Evolutionary conservation across 2,888 invertebrate species (phyloP).

Genomic region (Omphaloscelis lunosa): DNA sequence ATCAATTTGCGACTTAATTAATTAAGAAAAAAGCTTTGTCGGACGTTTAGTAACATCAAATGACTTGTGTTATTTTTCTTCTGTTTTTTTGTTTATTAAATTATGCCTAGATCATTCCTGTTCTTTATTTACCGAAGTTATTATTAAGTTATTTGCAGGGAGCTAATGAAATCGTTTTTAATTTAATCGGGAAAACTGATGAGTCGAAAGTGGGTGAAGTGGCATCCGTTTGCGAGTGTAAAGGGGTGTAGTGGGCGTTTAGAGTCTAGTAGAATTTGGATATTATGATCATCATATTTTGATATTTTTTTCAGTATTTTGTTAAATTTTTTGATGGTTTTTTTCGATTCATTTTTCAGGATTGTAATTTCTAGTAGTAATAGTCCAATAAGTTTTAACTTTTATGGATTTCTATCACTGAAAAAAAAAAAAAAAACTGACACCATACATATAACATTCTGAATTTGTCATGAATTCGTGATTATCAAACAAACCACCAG

Average conservation of each 20-base stretch:
- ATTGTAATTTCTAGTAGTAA: not conserved
- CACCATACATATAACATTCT: conserved; percentile 3
- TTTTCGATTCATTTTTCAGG: not conserved
- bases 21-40: conserved; percentile 87
- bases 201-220: conserved; percentile 32
- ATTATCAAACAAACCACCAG: conserved; percentile 62
- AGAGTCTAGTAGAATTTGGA: conserved; percentile 16
- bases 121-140: conserved; percentile 24
- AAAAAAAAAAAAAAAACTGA: conserved; percentile 31
- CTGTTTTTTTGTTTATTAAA: conserved; percentile 59
- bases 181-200: conserved; percentile 42
- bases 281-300: conserved; percentile 1
- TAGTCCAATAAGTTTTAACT: not conserved
- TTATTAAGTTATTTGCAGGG: conserved; percentile 38
- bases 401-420: not conserved
- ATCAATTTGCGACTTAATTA: conserved; percentile 91
- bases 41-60: conserved; percentile 70
- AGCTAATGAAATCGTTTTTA: conserved; percentile 35
- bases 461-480: conserved; percentile 49
- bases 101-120: conserved; percentile 54
- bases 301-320: not conserved
- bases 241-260: conserved; percentile 17
- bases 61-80: conserved; percentile 66
- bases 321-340: not conserved
- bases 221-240: conserved; percentile 16